phyloP scores from a whole-genome alignment of 1,140 invertebrate species.

The Oryctes rhinoceros region DNA sequence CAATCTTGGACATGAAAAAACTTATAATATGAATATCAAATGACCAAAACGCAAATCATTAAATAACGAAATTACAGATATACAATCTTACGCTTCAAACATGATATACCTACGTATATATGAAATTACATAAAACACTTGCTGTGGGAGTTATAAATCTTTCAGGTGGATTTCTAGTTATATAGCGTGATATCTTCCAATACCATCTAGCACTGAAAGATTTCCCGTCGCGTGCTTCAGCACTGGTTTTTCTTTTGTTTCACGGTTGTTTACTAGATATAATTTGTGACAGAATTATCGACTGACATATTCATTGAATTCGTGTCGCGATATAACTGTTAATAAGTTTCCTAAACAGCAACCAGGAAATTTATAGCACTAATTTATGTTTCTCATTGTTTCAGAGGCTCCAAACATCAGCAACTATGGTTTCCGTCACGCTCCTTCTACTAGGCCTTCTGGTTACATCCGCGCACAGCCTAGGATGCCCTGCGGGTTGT shows the following conservation, averaged over 20 bases:
- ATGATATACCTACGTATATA: too few relatives aligned
- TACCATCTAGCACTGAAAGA: constrained; percentile 30
- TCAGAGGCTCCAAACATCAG: constrained; percentile 53
- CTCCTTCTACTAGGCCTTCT: constrained; percentile 58
- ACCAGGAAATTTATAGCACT: constrained; percentile 33
- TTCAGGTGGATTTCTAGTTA: constrained; percentile 29
- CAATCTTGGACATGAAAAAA: too few relatives aligned
- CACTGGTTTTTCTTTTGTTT: constrained; percentile 27
- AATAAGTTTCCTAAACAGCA: constrained; percentile 10
- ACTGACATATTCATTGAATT: constrained; percentile 38
- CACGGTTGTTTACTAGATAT: constrained; percentile 21
- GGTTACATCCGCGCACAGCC: constrained; percentile 56
- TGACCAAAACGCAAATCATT: too few relatives aligned
- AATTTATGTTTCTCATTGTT: constrained; percentile 54
- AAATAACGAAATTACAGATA: too few relatives aligned
- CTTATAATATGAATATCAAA: too few relatives aligned
- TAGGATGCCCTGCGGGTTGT: constrained; percentile 79
- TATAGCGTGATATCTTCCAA: constrained; percentile 35
- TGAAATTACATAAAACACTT: too few relatives aligned
- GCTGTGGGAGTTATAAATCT: constrained; percentile 2
- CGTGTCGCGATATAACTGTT: constrained; percentile 6
- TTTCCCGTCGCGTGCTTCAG: constrained; percentile 31
- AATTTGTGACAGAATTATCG: constrained; percentile 35
- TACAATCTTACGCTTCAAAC: too few relatives aligned
- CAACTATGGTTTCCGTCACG: constrained; percentile 49